Percentiles rank a stretch among this genome's conserved stretches.
phyloP scores from a whole-genome alignment of 2,113 vertebrate species.

The Emberiza fucata region DNA sequence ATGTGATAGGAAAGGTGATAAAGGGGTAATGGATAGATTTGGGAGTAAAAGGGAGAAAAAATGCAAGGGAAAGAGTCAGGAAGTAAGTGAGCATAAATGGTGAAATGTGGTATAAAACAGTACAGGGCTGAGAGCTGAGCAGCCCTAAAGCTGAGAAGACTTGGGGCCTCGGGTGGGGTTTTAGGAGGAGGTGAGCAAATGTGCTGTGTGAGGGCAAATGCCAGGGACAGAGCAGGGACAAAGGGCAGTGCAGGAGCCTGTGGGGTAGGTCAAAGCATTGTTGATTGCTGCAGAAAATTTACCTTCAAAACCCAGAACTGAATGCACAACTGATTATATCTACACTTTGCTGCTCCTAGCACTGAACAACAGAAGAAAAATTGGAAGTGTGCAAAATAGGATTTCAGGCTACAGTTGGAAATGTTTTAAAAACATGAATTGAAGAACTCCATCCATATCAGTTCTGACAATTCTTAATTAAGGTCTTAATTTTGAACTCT shows the following conservation, averaged over 20 bases:
- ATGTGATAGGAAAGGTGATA: neutral
- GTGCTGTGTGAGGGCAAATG: neutral
- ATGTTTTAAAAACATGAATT: neutral
- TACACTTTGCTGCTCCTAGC: neutral
- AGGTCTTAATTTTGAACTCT: neutral
- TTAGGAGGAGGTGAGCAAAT: neutral
- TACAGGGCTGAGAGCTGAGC: neutral
- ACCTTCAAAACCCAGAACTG: neutral
- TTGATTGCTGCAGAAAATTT: neutral
- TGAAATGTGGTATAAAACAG: neutral
- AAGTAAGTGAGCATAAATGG: neutral
- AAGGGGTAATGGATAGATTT: neutral
- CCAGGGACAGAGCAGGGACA: neutral
- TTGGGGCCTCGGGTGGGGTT: rapidly evolving
- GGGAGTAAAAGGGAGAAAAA: neutral
- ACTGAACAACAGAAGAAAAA: neutral
- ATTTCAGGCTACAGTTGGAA: neutral
- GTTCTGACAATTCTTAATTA: neutral
- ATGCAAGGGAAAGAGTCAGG: neutral
- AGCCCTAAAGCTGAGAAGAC: rapidly evolving
- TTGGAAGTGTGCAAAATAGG: neutral
- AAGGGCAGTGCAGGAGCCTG: neutral
- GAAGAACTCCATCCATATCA: neutral
- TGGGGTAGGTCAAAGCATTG: neutral
- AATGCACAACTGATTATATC: neutral